Evolutionary conservation across 2,797 vertebrate genomes (phyloP).

Genomic region (Steatocranus sp.): DNA sequence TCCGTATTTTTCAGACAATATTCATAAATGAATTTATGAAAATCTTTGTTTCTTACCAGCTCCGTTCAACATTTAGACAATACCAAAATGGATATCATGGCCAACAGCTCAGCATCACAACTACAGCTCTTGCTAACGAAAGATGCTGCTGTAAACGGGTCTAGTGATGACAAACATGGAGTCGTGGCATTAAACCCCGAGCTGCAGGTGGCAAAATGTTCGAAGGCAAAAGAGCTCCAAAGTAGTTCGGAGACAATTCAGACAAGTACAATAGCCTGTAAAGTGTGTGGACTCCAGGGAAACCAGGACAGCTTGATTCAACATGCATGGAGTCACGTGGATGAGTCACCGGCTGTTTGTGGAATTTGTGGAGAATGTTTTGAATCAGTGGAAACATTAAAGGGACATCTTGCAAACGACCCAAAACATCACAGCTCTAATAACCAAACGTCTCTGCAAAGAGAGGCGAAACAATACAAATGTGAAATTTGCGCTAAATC

Average conservation of each 20-base stretch:
- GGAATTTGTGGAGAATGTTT: not conserved
- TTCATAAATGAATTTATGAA: not conserved
- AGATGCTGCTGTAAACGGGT: not conserved
- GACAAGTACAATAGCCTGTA: not conserved
- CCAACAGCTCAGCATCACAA: not conserved
- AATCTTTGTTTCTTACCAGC: not conserved
- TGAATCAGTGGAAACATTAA: not conserved
- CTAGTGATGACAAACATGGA: not conserved
- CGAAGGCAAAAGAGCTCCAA: not conserved
- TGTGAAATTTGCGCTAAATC: not conserved
- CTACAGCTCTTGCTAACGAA: not conserved
- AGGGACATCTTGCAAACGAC: not conserved
- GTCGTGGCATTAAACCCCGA: not conserved
- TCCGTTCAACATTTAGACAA: fast-evolving
- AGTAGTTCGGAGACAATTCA: not conserved
- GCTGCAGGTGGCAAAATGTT: not conserved
- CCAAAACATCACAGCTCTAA: not conserved
- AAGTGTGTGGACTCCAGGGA: not conserved
- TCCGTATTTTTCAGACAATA: not conserved
- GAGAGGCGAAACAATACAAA: not conserved
- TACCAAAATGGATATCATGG: not conserved
- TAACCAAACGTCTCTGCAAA: not conserved
- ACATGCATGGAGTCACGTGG: not conserved
- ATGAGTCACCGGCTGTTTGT: not conserved
- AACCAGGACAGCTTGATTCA: not conserved